Conservation (phyloP, 1,140 invertebrate genomes). For the Drosophila asahinai region DNA sequence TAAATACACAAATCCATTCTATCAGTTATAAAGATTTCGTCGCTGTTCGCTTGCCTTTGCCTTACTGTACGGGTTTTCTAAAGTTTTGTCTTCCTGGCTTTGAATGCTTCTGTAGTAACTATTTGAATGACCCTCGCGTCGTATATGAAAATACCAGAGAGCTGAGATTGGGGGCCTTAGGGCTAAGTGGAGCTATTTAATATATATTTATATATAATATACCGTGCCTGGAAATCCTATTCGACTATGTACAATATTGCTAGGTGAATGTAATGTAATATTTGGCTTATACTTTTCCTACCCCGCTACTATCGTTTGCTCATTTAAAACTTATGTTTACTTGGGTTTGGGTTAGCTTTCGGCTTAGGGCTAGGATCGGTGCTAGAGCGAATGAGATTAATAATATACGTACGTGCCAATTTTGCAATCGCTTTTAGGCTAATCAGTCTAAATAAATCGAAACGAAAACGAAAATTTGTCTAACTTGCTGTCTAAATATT, state of each 20-base stretch:
- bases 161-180: conserved; percentile 45
- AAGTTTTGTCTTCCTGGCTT: conserved; percentile 37
- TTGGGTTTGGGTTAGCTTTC: conserved; percentile 29
- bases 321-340: conserved; percentile 59
- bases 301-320: conserved; percentile 40
- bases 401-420: conserved; percentile 49
- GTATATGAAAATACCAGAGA: conserved; percentile 54
- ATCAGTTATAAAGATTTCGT: conserved; percentile 41
- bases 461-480: conserved; percentile 52
- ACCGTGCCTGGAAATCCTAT: conserved; percentile 63
- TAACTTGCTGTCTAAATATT: conserved; percentile 68
- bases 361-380: conserved; percentile 22
- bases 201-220: conserved; percentile 66
- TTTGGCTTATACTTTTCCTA: conserved; percentile 76
- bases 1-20: conserved; percentile 66
- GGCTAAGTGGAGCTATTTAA: conserved; percentile 46
- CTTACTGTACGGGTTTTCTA: conserved; percentile 17
- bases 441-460: conserved; percentile 77
- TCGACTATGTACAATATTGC: conserved; percentile 63
- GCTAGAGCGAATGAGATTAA: conserved; percentile 33
- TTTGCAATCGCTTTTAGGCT: conserved; percentile 72
- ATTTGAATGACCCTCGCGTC: conserved; percentile 44
- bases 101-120: conserved; percentile 66
- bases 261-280: conserved; percentile 62
- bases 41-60: conserved; percentile 7